Percentiles rank a stretch among this genome's conserved stretches.
These are phyloP conservation scores for Synergus gifuensis DNA, from an alignment of 2,888 invertebrate species.

Conservation along the genomic window DNA sequence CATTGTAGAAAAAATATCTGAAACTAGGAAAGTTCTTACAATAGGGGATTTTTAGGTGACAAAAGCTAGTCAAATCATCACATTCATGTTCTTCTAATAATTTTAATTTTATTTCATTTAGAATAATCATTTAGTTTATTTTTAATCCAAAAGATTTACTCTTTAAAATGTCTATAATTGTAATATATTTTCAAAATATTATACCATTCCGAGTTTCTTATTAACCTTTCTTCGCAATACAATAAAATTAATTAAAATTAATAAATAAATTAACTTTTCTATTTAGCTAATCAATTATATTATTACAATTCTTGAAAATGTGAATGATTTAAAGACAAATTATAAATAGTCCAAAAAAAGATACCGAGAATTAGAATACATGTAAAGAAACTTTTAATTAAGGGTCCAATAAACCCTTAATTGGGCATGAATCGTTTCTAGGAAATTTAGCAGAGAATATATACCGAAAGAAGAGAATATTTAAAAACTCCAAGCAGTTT, in stretches of 20 bases:
- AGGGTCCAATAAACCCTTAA: neutral
- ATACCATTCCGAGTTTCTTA: neutral
- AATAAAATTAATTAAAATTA: no score
- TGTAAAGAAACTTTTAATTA: neutral
- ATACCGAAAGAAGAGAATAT: neutral
- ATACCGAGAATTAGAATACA: neutral
- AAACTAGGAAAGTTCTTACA: neutral
- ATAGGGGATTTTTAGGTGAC: neutral
- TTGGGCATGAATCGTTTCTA: neutral
- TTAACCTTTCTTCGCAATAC: neutral
- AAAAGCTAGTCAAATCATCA: neutral
- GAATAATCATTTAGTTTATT: neutral
- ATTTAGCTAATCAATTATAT: no score
- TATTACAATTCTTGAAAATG: no score
- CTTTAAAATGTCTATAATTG: neutral
- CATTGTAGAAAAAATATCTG: neutral
- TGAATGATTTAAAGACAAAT: neutral
- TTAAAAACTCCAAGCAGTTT: neutral
- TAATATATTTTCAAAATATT: neutral
- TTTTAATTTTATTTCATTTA: neutral
- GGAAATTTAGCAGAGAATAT: neutral
- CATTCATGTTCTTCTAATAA: neutral
- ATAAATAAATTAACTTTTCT: no score
- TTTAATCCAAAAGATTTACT: no score
- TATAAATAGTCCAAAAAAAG: neutral